phyloP scores from a whole-genome alignment of 2,113 vertebrate genomes.

The Microtus richardsoni region DNA sequence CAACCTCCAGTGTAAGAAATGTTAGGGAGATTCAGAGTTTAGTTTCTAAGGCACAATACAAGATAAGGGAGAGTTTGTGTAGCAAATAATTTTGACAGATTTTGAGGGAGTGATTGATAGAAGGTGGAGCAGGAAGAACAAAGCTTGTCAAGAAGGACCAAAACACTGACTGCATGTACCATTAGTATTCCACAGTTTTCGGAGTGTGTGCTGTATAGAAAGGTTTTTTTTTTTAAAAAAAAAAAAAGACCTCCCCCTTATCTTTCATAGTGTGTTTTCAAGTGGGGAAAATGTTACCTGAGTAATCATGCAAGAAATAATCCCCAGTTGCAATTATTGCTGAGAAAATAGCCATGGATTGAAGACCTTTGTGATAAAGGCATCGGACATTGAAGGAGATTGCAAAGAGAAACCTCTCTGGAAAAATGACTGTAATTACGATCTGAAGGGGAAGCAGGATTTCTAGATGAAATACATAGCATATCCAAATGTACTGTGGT shows the following conservation, averaged over 20 bases:
- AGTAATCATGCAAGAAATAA: not conserved
- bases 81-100: not conserved
- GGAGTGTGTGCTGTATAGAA: not conserved
- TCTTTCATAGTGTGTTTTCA: not conserved
- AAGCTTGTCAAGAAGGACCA: not conserved
- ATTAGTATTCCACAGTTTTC: not conserved
- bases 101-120: not conserved
- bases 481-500: not conserved
- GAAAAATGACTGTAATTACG: not conserved
- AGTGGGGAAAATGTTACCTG: not conserved
- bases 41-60: not conserved
- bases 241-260: not conserved
- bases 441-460: not conserved
- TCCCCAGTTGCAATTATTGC: not conserved
- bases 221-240: too few relatives aligned
- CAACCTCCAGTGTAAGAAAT: not conserved
- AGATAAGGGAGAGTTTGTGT: not conserved
- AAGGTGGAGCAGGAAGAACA: not conserved
- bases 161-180: not conserved
- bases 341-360: not conserved
- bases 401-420: not conserved
- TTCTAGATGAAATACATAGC: not conserved
- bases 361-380: not conserved
- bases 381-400: not conserved
- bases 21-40: not conserved